Evolutionary conservation across 2,797 vertebrate species (phyloP).

Genomic region (Acanthopagrus latus): DNA sequence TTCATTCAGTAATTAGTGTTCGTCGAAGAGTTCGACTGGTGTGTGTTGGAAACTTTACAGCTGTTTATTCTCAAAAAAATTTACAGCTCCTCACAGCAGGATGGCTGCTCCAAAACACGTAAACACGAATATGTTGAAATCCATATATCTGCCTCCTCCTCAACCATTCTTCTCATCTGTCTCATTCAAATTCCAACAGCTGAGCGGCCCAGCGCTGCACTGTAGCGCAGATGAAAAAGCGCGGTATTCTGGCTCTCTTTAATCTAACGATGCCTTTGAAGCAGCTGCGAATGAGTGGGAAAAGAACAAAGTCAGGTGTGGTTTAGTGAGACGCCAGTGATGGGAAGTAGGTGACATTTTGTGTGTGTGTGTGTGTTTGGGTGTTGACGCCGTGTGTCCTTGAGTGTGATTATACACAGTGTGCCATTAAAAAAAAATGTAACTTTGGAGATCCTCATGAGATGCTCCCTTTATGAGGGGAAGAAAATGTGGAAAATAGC

Average conservation of each 20-base stretch:
- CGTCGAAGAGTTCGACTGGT: background rate
- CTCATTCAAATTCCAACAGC: slow-evolving; percentile 71
- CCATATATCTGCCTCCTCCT: slow-evolving; percentile 14
- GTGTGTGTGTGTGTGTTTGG: background rate
- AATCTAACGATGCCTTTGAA: slow-evolving; percentile 76
- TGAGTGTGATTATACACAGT: slow-evolving; percentile 28
- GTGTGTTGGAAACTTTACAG: slow-evolving; percentile 12
- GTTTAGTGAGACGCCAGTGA: slow-evolving; percentile 38
- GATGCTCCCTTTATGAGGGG: background rate
- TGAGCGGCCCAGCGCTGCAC: slow-evolving; percentile 24
- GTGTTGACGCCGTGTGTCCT: slow-evolving; percentile 15
- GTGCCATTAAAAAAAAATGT: slow-evolving; percentile 3
- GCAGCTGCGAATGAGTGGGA: slow-evolving; percentile 47
- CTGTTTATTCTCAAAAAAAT: slow-evolving; percentile 20
- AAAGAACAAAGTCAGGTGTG: slow-evolving; percentile 68
- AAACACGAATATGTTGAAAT: slow-evolving; percentile 21
- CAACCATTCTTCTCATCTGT: slow-evolving; percentile 49
- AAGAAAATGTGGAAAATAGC: background rate
- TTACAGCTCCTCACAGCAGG: slow-evolving; percentile 19
- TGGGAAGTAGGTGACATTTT: slow-evolving; percentile 34
- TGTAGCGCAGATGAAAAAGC: slow-evolving; percentile 51
- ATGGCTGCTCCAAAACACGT: slow-evolving; percentile 12
- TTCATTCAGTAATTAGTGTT: slow-evolving; percentile 30
- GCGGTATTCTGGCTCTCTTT: slow-evolving; percentile 52
- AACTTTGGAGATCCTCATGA: background rate